Percentiles rank a stretch among this genome's conserved stretches.
Evolutionary conservation across 2,113 vertebrate genomes (phyloP).

Genomic region (Rutilus rutilus): DNA sequence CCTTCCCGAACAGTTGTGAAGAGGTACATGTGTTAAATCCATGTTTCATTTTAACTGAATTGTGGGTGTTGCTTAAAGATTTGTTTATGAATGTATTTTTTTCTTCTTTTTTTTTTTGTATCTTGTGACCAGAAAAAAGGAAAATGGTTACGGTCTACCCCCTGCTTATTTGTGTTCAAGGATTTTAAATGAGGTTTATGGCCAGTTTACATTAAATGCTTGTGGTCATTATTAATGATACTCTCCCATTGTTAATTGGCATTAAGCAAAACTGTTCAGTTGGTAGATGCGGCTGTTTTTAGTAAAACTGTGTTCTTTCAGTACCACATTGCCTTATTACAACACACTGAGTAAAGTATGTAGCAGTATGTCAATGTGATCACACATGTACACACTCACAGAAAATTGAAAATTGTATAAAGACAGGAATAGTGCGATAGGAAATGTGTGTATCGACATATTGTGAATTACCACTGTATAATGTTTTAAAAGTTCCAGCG

Average conservation of each 20-base stretch:
- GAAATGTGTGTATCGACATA: constrained; percentile 34
- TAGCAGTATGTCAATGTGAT: constrained; percentile 57
- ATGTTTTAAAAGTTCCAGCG: constrained; percentile 1
- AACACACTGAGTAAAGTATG: constrained; percentile 63
- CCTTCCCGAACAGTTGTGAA: constrained; percentile 29
- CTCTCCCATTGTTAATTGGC: constrained; percentile 49
- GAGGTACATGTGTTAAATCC: constrained; percentile 39
- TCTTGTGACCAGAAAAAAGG: constrained; percentile 24
- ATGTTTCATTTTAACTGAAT: constrained; percentile 52
- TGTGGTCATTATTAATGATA: constrained; percentile 9
- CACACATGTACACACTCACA: constrained; percentile 58
- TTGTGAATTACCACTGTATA: constrained; percentile 28
- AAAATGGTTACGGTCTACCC: neutral
- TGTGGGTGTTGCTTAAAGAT: constrained; percentile 57
- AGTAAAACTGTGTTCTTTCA: neutral
- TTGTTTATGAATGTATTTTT: constrained; percentile 78
- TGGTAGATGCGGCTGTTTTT: constrained; percentile 42
- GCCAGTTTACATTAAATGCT: constrained; percentile 36
- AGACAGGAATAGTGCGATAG: neutral
- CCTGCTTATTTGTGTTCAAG: neutral
- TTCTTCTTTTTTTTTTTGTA: constrained; percentile 40
- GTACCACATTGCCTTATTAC: constrained; percentile 75
- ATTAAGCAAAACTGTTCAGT: constrained; percentile 58
- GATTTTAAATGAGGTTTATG: constrained; percentile 27
- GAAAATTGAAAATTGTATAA: neutral